phyloP scores from a whole-genome alignment of 2,113 vertebrate species.

The Larimichthys crocea region DNA sequence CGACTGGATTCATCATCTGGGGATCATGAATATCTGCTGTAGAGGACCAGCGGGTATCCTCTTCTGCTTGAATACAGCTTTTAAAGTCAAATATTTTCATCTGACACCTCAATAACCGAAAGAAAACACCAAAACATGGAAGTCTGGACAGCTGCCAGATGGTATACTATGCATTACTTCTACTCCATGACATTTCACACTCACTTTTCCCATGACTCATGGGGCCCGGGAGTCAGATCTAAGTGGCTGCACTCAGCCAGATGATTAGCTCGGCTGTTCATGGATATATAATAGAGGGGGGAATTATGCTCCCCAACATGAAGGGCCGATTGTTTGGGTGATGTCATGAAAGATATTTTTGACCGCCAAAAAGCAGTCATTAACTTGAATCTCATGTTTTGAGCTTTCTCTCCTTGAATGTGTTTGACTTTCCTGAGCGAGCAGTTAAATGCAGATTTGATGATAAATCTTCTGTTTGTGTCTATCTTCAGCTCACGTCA shows the following conservation, averaged over 20 bases:
- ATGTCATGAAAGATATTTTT: conserved; percentile 43
- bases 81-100: neutral
- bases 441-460: neutral
- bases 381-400: conserved; percentile 14
- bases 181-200: conserved; percentile 61
- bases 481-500: conserved; percentile 45
- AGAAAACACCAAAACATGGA: conserved; percentile 18
- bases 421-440: conserved; percentile 20
- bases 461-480: conserved; percentile 5
- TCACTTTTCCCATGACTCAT: conserved; percentile 73
- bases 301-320: conserved; percentile 34
- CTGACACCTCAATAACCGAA: neutral
- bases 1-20: neutral
- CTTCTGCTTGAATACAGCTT: neutral
- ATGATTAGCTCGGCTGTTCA: conserved; percentile 64
- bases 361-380: conserved; percentile 9
- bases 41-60: neutral
- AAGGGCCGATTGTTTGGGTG: conserved; percentile 22
- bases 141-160: conserved; percentile 46
- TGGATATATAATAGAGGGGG: conserved; percentile 27
- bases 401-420: neutral
- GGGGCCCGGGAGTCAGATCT: conserved; percentile 29
- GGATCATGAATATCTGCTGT: neutral
- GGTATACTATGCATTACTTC: conserved; percentile 13
- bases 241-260: conserved; percentile 69